phyloP scores from a whole-genome alignment of 2,113 vertebrate species.

The Anthoscopus minutus region DNA sequence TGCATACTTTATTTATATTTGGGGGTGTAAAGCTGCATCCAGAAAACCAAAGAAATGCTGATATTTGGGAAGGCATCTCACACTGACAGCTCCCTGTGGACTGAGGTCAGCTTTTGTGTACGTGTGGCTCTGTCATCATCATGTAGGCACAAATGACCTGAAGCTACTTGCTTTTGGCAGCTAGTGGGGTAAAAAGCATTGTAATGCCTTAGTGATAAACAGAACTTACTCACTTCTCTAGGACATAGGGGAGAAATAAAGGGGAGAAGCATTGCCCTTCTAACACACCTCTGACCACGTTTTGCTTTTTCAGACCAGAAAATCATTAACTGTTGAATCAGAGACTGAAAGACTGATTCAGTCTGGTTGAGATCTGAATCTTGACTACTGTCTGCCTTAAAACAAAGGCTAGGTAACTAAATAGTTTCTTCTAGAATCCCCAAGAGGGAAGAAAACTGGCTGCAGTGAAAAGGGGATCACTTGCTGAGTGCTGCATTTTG shows the following conservation, averaged over 20 bases:
- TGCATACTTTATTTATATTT: neutral
- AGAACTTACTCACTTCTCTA: neutral
- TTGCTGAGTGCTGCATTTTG: neutral
- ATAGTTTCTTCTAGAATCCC: neutral
- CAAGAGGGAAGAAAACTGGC: neutral
- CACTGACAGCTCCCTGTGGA: neutral
- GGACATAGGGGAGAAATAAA: neutral
- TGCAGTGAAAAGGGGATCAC: neutral
- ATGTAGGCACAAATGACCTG: neutral
- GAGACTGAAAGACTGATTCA: neutral
- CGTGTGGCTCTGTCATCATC: neutral
- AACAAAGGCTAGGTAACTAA: neutral
- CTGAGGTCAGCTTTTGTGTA: neutral
- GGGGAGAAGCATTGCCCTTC: neutral
- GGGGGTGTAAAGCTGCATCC: neutral
- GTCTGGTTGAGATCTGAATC: neutral
- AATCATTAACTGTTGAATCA: neutral
- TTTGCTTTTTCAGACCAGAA: neutral
- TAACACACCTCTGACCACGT: fast-evolving
- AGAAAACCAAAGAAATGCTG: neutral
- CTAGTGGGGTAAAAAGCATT: neutral
- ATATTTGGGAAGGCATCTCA: neutral
- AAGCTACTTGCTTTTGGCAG: neutral
- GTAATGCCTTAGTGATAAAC: neutral
- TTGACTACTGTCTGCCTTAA: neutral